Conservation (phyloP, 1,140 invertebrate genomes). For the Brachionus calyciflorus region DNA sequence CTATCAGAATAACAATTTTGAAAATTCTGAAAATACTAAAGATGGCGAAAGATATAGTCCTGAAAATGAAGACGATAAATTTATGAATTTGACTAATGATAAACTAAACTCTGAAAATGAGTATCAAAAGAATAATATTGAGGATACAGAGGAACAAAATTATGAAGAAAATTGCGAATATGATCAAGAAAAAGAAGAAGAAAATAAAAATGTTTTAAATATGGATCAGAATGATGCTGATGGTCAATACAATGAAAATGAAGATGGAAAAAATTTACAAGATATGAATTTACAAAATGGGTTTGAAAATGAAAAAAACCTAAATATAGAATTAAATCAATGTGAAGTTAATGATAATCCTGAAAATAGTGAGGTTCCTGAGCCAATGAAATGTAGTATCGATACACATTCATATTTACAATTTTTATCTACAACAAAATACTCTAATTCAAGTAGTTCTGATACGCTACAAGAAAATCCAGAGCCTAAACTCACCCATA, state of each 20-base stretch:
- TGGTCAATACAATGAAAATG: not conserved
- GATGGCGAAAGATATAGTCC: not conserved
- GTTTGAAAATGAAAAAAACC: too few species aligned
- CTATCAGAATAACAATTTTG: too few species aligned
- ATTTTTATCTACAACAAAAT: not conserved
- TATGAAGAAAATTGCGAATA: too few species aligned
- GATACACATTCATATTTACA: not conserved
- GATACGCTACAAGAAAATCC: not conserved
- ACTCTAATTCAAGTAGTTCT: not conserved
- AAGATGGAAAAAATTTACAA: too few species aligned
- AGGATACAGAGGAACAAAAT: too few species aligned
- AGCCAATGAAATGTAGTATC: not conserved
- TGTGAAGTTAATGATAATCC: not conserved
- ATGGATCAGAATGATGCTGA: not conserved
- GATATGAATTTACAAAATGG: too few species aligned
- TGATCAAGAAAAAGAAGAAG: too few species aligned
- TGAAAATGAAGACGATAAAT: not conserved
- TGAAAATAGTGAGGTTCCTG: not conserved
- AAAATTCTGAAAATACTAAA: too few species aligned
- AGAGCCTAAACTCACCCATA: not conserved
- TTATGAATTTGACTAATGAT: too few species aligned
- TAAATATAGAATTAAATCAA: not conserved
- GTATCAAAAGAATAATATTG: too few species aligned
- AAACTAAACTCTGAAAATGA: too few species aligned
- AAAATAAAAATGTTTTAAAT: too few species aligned